A percentile compares a stretch with the other conserved stretches of the same genome.
Conservation (phyloP, 2,888 invertebrate genomes). For the Torymus tubicola region DNA sequence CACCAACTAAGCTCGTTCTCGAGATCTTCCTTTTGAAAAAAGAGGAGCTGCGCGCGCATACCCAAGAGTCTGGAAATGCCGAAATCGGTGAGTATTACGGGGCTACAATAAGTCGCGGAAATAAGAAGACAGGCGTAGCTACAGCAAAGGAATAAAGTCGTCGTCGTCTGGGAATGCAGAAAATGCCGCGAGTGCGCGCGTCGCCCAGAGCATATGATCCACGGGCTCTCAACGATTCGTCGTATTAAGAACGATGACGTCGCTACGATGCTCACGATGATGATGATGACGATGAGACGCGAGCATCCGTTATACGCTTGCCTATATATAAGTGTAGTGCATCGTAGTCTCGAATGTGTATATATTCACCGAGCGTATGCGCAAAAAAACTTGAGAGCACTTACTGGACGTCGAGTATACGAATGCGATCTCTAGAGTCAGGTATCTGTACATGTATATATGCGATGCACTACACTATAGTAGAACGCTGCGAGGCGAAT, state of each 20-base stretch:
- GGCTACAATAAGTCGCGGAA: not conserved
- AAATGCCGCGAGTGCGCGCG: conserved; percentile 57
- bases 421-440: no score
- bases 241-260: conserved; percentile 17
- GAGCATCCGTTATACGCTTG: conserved; percentile 1
- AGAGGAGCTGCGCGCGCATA: no score
- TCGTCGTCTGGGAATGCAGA: conserved; percentile 70
- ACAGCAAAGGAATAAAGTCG: conserved; percentile 20
- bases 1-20: no score
- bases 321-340: not conserved
- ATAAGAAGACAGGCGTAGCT: not conserved
- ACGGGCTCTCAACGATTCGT: not conserved
- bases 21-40: no score
- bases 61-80: not conserved
- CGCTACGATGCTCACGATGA: not conserved
- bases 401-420: no score
- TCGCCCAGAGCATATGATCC: not conserved
- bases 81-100: conserved; percentile 20
- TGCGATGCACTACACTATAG: no score
- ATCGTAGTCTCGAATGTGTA: not conserved
- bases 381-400: no score
- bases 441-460: no score
- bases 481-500: not conserved
- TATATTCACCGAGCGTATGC: not conserved
- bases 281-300: not conserved